Evolutionary conservation across 2,797 vertebrate species (phyloP).

Genomic region (Propithecus deckenii): DNA sequence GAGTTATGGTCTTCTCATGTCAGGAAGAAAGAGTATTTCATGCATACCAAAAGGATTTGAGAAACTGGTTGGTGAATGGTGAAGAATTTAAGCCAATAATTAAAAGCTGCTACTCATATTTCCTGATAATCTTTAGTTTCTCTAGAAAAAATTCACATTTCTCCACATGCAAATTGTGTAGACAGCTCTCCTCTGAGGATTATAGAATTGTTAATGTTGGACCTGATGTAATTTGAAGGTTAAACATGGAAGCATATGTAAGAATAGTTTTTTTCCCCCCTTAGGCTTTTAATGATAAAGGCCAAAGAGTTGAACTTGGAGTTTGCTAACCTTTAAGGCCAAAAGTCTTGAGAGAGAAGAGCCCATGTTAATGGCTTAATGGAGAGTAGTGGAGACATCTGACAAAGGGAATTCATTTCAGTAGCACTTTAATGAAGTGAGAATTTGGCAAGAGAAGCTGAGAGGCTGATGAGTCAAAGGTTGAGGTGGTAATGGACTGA

Average conservation of each 20-base stretch:
- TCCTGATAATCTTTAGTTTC: neutral
- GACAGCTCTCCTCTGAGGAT: neutral
- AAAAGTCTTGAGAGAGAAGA: constrained; percentile 58
- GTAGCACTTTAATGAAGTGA: constrained; percentile 74
- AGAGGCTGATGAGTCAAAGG: constrained; percentile 67
- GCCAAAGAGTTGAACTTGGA: constrained; percentile 62
- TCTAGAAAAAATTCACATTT: neutral
- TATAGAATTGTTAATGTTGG: neutral
- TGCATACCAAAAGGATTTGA: neutral
- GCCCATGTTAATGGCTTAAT: constrained; percentile 72
- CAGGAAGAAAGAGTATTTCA: neutral
- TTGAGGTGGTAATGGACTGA: constrained; percentile 73
- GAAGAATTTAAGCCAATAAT: neutral
- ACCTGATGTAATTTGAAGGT: neutral
- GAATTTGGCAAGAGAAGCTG: constrained; percentile 65
- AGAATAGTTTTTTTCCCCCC: neutral
- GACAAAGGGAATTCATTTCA: constrained; percentile 70
- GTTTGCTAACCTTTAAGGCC: constrained; percentile 54
- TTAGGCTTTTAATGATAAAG: constrained; percentile 56
- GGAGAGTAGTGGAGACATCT: constrained; percentile 58
- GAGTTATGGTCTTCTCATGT: neutral
- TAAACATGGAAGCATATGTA: constrained; percentile 25
- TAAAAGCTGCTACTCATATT: neutral
- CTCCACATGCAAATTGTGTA: neutral
- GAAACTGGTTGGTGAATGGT: neutral